These are phyloP conservation scores for Dasypogon diadema DNA, from an alignment of 2,888 invertebrate genomes.

Conservation along the genomic window DNA sequence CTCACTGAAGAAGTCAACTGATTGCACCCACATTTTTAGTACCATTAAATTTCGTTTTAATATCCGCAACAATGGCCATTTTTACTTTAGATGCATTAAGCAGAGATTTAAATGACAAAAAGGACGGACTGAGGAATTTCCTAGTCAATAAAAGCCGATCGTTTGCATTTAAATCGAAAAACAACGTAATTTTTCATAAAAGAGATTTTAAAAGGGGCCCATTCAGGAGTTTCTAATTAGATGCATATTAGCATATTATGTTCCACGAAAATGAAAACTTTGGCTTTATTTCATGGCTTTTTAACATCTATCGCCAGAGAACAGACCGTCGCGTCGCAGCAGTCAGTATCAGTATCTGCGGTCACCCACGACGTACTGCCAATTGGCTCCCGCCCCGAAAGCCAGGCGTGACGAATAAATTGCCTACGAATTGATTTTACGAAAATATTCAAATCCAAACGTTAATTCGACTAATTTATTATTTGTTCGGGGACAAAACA, in stretches of 20 bases:
- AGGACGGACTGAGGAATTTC: conserved; percentile 27
- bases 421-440: conserved; percentile 43
- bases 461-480: conserved; percentile 43
- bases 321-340: background rate
- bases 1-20: background rate
- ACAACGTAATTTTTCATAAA: conserved; percentile 40
- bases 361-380: conserved; percentile 41
- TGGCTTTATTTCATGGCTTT: conserved; percentile 35
- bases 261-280: conserved; percentile 16
- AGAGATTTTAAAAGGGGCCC: background rate
- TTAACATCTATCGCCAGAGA: conserved; percentile 18
- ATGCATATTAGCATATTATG: conserved; percentile 47
- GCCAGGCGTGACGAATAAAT: conserved; percentile 46
- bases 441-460: conserved; percentile 39
- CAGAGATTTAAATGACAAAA: conserved; percentile 28
- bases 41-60: conserved; percentile 20
- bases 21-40: conserved; percentile 40
- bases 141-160: conserved; percentile 28
- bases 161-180: conserved; percentile 46
- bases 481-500: conserved; percentile 27
- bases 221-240: conserved; percentile 29
- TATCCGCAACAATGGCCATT: conserved; percentile 31
- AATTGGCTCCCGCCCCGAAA: conserved; percentile 31
- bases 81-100: conserved; percentile 30
- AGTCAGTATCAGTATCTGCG: background rate